Conservation (phyloP, 2,797 vertebrate species). For the Scleropages formosus region DNA sequence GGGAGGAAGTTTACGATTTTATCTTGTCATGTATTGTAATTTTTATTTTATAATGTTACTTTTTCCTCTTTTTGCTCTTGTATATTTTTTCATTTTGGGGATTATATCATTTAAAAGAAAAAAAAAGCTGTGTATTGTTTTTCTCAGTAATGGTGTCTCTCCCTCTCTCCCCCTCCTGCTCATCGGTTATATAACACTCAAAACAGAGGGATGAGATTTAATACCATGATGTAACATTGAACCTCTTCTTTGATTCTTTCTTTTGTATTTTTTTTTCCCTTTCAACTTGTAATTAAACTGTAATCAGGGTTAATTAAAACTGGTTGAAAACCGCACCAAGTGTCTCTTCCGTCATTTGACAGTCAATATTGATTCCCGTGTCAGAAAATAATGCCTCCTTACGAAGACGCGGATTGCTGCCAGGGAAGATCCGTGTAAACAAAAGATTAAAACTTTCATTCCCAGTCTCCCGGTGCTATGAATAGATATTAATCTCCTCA, state of each 20-base stretch:
- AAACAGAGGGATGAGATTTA: conserved; percentile 63
- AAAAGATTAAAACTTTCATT: conserved; percentile 50
- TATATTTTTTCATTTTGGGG: conserved; percentile 55
- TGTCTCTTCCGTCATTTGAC: conserved; percentile 34
- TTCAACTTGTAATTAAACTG: conserved; percentile 76
- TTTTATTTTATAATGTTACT: conserved; percentile 70
- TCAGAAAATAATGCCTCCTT: background rate
- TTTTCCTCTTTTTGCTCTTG: conserved; percentile 56
- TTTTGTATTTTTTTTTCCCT: conserved; percentile 60
- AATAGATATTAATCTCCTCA: conserved; percentile 18
- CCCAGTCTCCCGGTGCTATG: background rate
- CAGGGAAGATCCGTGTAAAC: conserved; percentile 45
- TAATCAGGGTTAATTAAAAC: conserved; percentile 83
- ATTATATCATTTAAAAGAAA: conserved; percentile 62
- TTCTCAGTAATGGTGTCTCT: conserved; percentile 65
- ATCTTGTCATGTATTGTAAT: conserved; percentile 63
- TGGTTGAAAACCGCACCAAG: conserved; percentile 66
- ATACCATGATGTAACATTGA: conserved; percentile 76
- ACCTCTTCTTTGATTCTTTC: conserved; percentile 63
- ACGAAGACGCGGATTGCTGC: background rate
- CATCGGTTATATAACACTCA: conserved; percentile 67
- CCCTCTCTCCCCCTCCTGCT: conserved; percentile 51
- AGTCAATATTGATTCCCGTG: conserved; percentile 37
- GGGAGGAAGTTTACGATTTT: conserved; percentile 36
- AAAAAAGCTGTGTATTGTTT: conserved; percentile 62